phyloP scores from a whole-genome alignment of 2,888 invertebrate species.

The Hermodice carunculata region DNA sequence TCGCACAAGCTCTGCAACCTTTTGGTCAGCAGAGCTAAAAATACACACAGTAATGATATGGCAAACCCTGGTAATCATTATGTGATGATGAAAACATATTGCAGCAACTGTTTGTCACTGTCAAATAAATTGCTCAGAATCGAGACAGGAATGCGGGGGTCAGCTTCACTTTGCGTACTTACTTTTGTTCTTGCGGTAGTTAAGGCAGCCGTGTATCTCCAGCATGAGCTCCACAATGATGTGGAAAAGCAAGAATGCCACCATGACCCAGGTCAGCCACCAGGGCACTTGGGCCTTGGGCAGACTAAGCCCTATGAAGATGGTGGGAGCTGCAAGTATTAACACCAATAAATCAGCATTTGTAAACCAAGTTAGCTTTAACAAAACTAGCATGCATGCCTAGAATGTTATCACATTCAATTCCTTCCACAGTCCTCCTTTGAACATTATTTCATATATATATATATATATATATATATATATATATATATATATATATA shows the following conservation, averaged over 20 bases:
- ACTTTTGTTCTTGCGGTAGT: constrained; percentile 68
- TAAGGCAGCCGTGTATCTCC: constrained; percentile 70
- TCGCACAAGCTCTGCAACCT: no score
- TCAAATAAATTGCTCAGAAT: not conserved
- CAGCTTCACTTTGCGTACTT: not conserved
- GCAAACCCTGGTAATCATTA: not conserved
- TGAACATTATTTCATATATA: not conserved
- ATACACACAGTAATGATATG: no score
- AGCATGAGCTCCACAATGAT: constrained; percentile 85
- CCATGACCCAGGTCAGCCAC: constrained; percentile 90
- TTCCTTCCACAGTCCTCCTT: no score
- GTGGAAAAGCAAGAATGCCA: constrained; percentile 90
- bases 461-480: not conserved
- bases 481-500: not conserved
- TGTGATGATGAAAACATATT: not conserved
- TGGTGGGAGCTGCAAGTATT: constrained; percentile 85
- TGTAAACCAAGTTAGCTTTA: no score
- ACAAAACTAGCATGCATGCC: no score
- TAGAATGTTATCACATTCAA: no score
- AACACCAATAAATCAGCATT: not conserved
- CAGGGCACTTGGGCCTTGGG: constrained; percentile 87
- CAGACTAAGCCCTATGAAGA: constrained; percentile 91
- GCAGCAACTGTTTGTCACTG: not conserved
- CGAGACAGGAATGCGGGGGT: not conserved
- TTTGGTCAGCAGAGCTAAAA: no score